Conservation (phyloP, 2,797 vertebrate species). For the Darevskia nairensis region DNA sequence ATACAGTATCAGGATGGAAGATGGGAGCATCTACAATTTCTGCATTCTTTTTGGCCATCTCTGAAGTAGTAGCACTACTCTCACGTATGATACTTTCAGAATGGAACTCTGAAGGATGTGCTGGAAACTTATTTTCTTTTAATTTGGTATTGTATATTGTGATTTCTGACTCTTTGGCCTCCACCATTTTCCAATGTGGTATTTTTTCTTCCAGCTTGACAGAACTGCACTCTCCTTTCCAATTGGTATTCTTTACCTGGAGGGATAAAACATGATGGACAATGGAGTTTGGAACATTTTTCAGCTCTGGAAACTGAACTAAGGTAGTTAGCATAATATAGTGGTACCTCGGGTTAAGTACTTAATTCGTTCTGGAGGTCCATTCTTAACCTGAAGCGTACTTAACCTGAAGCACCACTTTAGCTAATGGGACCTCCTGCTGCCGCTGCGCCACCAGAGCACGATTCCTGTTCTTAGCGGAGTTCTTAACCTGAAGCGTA, state of each 20-base stretch:
- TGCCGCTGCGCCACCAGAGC: no score
- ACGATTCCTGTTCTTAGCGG: no score
- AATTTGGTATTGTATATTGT: conserved; percentile 35
- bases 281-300: conserved; percentile 73
- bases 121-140: conserved; percentile 36
- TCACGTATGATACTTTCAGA: conserved; percentile 20
- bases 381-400: no score
- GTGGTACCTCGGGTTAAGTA: no score
- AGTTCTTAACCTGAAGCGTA: no score
- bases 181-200: conserved; percentile 41
- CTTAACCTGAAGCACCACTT: no score
- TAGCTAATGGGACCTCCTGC: no score
- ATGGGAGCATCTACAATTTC: conserved; percentile 55
- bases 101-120: conserved; percentile 22
- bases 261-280: conserved; percentile 80
- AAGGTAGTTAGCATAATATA: conserved; percentile 47
- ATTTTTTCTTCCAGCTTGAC: conserved; percentile 63
- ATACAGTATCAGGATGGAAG: conserved; percentile 63
- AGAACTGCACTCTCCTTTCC: conserved; percentile 68
- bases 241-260: conserved; percentile 75
- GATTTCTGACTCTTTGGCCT: conserved; percentile 53
- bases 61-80: conserved; percentile 41
- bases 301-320: conserved; percentile 78
- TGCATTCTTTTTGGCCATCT: conserved; percentile 56
- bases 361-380: no score